phyloP scores from a whole-genome alignment of 2,797 vertebrate genomes.

The Melanotaenia boesemani region DNA sequence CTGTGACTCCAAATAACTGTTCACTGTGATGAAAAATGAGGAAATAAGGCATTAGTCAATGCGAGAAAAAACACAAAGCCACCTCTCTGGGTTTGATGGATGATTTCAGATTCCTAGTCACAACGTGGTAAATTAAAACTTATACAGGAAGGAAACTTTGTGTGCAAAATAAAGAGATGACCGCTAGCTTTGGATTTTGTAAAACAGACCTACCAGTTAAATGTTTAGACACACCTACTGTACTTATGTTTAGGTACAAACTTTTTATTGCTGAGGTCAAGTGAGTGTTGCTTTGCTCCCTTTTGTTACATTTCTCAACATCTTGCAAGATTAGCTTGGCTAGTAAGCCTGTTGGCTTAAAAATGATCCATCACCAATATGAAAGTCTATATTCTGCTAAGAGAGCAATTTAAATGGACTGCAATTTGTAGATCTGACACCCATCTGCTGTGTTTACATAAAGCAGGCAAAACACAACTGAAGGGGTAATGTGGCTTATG shows the following conservation, averaged over 20 bases:
- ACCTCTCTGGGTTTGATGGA: conserved; percentile 27
- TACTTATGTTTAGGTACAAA: not conserved
- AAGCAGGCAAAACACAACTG: no score
- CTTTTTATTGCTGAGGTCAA: not conserved
- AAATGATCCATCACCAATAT: no score
- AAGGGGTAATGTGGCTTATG: not conserved
- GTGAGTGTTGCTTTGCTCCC: not conserved
- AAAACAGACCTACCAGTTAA: not conserved
- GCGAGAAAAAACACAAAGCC: conserved; percentile 21
- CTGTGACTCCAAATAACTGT: conserved; percentile 26
- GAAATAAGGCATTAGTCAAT: conserved; percentile 45
- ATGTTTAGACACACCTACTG: not conserved
- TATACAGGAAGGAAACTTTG: not conserved
- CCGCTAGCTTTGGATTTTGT: not conserved
- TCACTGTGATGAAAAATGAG: conserved; percentile 51
- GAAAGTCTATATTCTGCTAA: not conserved
- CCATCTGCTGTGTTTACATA: not conserved
- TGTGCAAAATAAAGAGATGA: not conserved
- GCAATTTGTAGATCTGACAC: not conserved
- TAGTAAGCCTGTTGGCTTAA: no score
- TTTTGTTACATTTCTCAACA: not conserved
- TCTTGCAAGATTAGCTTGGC: no score
- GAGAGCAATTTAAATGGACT: not conserved
- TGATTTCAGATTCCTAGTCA: conserved; percentile 21
- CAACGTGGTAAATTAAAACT: conserved; percentile 15